Percentiles rank a stretch among this genome's conserved stretches.
Conservation (phyloP, 2,888 invertebrate genomes). For the Luperina nickerlii region DNA sequence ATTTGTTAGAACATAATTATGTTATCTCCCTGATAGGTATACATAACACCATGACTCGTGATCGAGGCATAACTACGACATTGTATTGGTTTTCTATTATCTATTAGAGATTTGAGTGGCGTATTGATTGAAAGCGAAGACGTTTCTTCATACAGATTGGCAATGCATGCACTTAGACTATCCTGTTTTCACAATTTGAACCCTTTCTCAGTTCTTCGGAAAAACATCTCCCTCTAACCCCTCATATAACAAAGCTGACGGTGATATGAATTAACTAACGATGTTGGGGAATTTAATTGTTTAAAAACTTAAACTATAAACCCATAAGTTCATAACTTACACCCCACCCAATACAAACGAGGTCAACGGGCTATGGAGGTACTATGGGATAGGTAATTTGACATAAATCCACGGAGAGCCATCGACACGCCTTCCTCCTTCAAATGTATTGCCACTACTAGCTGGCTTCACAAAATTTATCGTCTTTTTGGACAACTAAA, state of each 20-base stretch:
- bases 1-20: not conserved
- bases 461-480: conserved; percentile 77
- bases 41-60: not conserved
- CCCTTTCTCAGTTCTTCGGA: not conserved
- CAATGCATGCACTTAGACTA: not conserved
- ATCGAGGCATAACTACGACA: no score
- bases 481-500: conserved; percentile 68
- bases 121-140: not conserved
- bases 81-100: not conserved
- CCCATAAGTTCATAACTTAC: conserved; percentile 57
- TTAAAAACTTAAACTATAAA: not conserved
- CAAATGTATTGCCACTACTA: conserved; percentile 78
- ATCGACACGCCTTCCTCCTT: conserved; percentile 80
- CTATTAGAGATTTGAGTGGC: not conserved
- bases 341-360: conserved; percentile 69
- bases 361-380: conserved; percentile 80
- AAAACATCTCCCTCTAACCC: not conserved
- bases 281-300: not conserved
- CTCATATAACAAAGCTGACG: no score
- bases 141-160: not conserved
- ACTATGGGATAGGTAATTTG: conserved; percentile 85
- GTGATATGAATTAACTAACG: not conserved
- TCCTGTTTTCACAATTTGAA: not conserved
- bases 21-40: not conserved
- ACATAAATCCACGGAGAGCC: conserved; percentile 84